Percentiles rank a stretch among this genome's conserved stretches.
phyloP scores from a whole-genome alignment of 2,888 invertebrate genomes.

The Drosophila parthenogenetica region DNA sequence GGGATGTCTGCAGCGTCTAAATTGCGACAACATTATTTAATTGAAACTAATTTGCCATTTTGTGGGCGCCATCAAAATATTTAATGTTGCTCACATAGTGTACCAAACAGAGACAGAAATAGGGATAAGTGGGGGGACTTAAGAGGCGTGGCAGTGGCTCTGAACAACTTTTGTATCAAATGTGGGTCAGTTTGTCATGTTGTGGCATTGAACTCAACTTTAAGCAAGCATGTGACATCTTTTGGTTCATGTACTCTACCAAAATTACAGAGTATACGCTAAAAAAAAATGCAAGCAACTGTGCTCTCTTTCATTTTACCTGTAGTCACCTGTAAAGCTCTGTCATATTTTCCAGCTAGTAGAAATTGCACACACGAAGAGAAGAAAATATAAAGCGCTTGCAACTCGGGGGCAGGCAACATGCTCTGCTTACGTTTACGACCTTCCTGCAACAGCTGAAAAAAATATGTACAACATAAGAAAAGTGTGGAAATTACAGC shows the following conservation, averaged over 20 bases:
- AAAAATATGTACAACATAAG: conserved; percentile 5
- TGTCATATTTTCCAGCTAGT: conserved; percentile 74
- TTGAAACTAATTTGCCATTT: conserved; percentile 83
- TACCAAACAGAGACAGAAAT: background rate
- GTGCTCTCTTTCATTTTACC: background rate
- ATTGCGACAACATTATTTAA: conserved; percentile 81
- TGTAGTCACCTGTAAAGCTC: conserved; percentile 3
- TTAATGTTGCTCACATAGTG: conserved; percentile 37
- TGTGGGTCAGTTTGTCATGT: conserved; percentile 42
- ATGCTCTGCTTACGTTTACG: conserved; percentile 79
- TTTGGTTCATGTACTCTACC: background rate
- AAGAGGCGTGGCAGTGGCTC: background rate
- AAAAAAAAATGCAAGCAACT: conserved; percentile 12
- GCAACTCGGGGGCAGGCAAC: conserved; percentile 41
- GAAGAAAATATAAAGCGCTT: conserved; percentile 72
- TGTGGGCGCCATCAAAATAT: conserved; percentile 74
- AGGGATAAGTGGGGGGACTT: conserved; percentile 17
- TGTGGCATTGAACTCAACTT: conserved; percentile 22
- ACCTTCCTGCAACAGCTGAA: conserved; percentile 40
- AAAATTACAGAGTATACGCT: conserved; percentile 14
- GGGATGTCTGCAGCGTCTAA: conserved; percentile 52
- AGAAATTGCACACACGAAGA: conserved; percentile 45
- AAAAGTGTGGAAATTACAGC: conserved; percentile 18
- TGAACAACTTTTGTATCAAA: conserved; percentile 20
- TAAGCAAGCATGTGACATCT: conserved; percentile 18